Evolutionary conservation across 2,888 invertebrate genomes (phyloP), one percentile per base, ranked within the genome.

Genomic region (Drosophila fulvimacula): DNA sequence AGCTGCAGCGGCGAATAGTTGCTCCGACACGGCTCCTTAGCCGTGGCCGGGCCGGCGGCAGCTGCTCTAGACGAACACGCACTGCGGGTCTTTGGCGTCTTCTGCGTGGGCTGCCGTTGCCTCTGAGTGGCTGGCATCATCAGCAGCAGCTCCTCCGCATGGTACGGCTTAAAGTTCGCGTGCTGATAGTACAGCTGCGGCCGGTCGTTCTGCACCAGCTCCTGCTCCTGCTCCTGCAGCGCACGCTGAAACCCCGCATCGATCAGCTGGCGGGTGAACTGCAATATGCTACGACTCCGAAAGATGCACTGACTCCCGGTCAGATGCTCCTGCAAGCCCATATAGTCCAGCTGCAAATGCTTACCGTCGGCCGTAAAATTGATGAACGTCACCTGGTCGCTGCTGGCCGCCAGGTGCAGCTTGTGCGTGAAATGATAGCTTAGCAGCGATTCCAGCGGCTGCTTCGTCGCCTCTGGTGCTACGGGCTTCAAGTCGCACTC

Each of bases 291-390:
- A 19, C 24, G 58, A 13, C 69, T 32, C 1, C 48, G 34, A 30
- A 83, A 83, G 3, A 85, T 55, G 15, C 46, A 41, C 0, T 52
- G 42, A 0, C 2, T 3, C 15, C 79, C 27, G 15, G 19, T 15
- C 48, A 84, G 51, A 46, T 88, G 66, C 7, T 73, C 55, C 69
- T 88, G 87, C 51, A 84, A 11, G 0, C 66, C 79, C 27, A 49
- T 0, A n/a, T 79, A 79, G n/a, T 70, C 60, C 46, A 84, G 0
- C n/a, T 65, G 44, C 52, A 88, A 17, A 2, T 60, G 44, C 13
- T 24, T 13, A 0, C 73, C 81, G n/a, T 51, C 32, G 1, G 1
- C n/a, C 0, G 79, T 53, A 83, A 83, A 84, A 3, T 60, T 56
- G 9, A 88, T 17, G 3, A 69, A 81, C 0, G 19, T 0, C 1